Evolutionary conservation across 2,797 vertebrate genomes (phyloP), one percentile per base, ranked within the genome.

Genomic region (Columba guinea): DNA sequence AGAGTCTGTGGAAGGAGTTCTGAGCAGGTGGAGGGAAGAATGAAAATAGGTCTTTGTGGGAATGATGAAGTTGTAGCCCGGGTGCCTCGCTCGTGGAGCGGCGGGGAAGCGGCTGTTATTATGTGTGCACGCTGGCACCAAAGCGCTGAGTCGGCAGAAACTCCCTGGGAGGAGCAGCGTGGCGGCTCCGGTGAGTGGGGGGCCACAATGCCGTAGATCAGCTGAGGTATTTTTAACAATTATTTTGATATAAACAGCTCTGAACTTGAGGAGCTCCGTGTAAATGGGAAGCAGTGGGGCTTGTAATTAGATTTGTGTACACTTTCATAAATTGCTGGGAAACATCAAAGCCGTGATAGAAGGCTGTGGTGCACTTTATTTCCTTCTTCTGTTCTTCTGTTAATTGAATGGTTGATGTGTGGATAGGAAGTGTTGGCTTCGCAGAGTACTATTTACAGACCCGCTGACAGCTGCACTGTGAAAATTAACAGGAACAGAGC

Each of bases 391-490:
- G 96, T 97, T 97, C 95, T 96, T 96, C 97, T 97, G 96, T 97
- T 98, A 98, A 98, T 98, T 97, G 97, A 98, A 97, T 96, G 96
- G 97, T 97, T 97, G 97, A 97, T 97, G 97, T 98, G 97, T 97
- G 97, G 97, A 97, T 97, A 97, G 97, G 95, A 97, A 97, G 97
- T 95, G 95, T 97, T 96, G 97, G 94, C 96, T 97, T 97, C 78
- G 63, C 55, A 24, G 96, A 97, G 95, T 93, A 96, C 97, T 98
- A 97, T 97, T 97, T 97, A 97, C 97, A 97, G 95, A 97, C 93
- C 96, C 59, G 91, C 97, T 98, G 97, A 97, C 97, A 97, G 97
- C 96, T 97, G 96, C 94, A 94, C 97, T 96, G 97, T 95, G 97
- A 97, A 97, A 97, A 98, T 97, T 97, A 97, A 97, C 97, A 97